A percentile compares a stretch with the other conserved stretches of the same genome.
These are phyloP conservation scores for Thunnus albacares DNA, from an alignment of 2,797 vertebrate species.

Conservation along the genomic window DNA sequence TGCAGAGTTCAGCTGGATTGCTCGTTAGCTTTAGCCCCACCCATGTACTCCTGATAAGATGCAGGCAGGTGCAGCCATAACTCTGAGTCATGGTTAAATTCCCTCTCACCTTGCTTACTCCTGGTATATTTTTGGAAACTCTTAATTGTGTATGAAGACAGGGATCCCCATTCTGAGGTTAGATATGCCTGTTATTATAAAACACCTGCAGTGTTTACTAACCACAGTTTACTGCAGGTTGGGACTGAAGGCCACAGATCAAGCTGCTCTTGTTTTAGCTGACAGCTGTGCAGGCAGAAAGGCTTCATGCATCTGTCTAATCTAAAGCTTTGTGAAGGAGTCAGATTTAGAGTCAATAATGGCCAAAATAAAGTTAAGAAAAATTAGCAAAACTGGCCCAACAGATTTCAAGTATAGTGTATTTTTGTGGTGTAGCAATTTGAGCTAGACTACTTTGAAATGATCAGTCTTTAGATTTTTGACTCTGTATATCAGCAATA, in stretches of 20 bases:
- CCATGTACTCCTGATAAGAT: constrained; percentile 21
- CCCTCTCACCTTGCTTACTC: neutral
- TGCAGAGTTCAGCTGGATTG: constrained; percentile 17
- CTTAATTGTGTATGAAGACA: neutral
- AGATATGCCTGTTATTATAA: neutral
- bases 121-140: neutral
- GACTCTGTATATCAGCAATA: neutral
- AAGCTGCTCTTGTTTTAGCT: constrained; percentile 1
- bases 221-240: neutral
- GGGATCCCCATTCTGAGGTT: neutral
- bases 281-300: constrained; percentile 4
- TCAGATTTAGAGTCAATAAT: neutral
- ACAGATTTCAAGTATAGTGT: neutral
- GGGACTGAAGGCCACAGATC: neutral
- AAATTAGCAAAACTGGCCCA: neutral
- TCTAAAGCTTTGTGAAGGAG: neutral
- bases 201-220: constrained; percentile 2
- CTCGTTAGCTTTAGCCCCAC: constrained; percentile 14
- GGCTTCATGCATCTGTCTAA: constrained; percentile 13
- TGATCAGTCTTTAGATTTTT: neutral
- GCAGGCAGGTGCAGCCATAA: constrained; percentile 11
- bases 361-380: neutral
- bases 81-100: neutral
- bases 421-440: neutral
- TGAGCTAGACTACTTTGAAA: neutral